Conservation (phyloP, 1,140 invertebrate species). For the Drosophila quadrilineata region DNA sequence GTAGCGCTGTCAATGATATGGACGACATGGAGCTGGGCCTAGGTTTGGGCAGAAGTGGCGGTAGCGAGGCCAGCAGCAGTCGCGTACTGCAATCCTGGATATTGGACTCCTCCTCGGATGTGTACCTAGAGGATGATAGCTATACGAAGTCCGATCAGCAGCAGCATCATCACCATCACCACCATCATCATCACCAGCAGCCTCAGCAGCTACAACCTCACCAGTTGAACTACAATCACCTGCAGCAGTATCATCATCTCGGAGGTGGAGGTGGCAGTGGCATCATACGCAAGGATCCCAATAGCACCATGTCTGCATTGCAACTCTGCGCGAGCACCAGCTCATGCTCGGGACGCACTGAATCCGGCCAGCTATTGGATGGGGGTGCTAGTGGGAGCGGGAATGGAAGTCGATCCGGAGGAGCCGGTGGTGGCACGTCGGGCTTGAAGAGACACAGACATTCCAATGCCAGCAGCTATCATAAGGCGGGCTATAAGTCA, state of each 20-base stretch:
- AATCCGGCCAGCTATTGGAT: background rate
- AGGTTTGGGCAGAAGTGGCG: conserved; percentile 38
- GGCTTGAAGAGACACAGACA: conserved; percentile 83
- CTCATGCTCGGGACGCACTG: background rate
- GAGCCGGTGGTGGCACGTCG: conserved; percentile 14
- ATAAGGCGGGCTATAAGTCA: conserved; percentile 48
- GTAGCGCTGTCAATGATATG: conserved; percentile 37
- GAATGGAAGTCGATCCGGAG: conserved; percentile 4
- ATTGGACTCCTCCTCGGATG: conserved; percentile 77
- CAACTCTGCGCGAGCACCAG: conserved; percentile 73
- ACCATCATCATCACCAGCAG: conserved; percentile 53
- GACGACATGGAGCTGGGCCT: conserved; percentile 69
- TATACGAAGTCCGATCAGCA: conserved; percentile 79
- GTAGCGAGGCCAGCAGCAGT: too few species aligned
- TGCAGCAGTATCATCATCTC: conserved; percentile 40
- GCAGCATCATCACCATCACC: conserved; percentile 47
- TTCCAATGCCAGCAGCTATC: conserved; percentile 83
- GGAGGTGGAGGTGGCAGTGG: too few species aligned
- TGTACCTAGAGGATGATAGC: conserved; percentile 77
- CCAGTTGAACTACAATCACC: conserved; percentile 38
- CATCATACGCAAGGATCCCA: conserved; percentile 83
- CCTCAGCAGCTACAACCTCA: conserved; percentile 37
- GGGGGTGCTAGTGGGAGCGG: background rate
- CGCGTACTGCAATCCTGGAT: conserved; percentile 70
- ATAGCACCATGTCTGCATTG: conserved; percentile 84